Percentiles rank a stretch among this genome's conserved stretches.
phyloP scores from a whole-genome alignment of 2,888 invertebrate species.

The Melinaea menophilus region DNA sequence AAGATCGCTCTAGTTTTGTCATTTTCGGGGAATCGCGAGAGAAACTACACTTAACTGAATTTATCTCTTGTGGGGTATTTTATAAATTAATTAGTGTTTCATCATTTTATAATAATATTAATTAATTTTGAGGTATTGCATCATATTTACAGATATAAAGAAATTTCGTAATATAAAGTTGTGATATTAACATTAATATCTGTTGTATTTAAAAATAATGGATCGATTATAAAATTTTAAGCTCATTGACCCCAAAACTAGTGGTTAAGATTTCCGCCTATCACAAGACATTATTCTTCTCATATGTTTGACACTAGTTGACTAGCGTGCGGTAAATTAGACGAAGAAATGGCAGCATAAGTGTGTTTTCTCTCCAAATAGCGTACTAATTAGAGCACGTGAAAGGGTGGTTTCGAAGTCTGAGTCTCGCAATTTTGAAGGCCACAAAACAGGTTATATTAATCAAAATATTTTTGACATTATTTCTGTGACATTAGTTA shows the following conservation, averaged over 20 bases:
- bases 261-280: no score
- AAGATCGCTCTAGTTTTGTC: slow-evolving; percentile 7
- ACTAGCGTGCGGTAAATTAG: background rate
- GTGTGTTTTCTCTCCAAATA: background rate
- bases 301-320: no score
- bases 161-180: no score
- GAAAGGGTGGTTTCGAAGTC: background rate
- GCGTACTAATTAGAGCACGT: background rate
- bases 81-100: no score
- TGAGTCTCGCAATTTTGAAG: slow-evolving; percentile 2
- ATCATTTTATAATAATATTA: no score
- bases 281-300: no score
- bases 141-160: no score
- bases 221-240: no score
- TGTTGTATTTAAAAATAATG: no score
- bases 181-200: no score
- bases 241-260: no score
- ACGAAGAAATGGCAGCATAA: background rate
- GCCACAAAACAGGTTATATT: background rate
- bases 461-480: background rate
- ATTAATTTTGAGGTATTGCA: no score
- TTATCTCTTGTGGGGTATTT: background rate
- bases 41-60: background rate
- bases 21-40: background rate
- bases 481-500: background rate